Percentiles rank a stretch among this genome's conserved stretches.
These are phyloP conservation scores for Karalla daura DNA, from an alignment of 2,797 vertebrate species.

Conservation along the genomic window DNA sequence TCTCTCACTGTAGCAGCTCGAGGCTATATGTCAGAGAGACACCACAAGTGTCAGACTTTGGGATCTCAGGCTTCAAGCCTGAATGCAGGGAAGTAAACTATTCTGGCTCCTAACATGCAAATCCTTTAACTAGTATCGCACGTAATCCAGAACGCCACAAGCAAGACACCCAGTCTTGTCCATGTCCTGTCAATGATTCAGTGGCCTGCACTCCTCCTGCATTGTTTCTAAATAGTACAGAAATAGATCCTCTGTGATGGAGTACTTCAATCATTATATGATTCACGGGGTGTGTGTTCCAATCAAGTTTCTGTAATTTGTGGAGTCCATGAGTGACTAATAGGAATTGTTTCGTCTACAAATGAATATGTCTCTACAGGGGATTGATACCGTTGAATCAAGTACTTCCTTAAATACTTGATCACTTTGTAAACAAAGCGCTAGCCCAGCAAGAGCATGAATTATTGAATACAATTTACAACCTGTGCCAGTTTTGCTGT, in stretches of 20 bases:
- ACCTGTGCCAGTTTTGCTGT: background rate
- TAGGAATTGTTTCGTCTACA: background rate
- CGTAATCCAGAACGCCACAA: slow-evolving; percentile 21
- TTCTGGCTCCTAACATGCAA: slow-evolving; percentile 11
- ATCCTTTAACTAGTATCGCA: slow-evolving; percentile 23
- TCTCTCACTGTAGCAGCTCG: background rate
- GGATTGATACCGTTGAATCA: background rate
- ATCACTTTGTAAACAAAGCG: background rate
- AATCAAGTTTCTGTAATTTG: background rate
- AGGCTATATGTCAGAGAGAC: slow-evolving; percentile 14
- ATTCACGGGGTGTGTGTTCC: slow-evolving; percentile 10
- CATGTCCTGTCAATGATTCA: slow-evolving; percentile 10
- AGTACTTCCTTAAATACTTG: background rate
- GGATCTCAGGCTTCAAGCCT: slow-evolving; percentile 16
- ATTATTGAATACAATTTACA: background rate
- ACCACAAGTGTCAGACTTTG: background rate
- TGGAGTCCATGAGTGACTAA: background rate
- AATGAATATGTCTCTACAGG: background rate
- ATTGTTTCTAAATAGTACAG: slow-evolving; percentile 11
- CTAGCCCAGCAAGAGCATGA: background rate
- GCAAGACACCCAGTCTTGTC: slow-evolving; percentile 9
- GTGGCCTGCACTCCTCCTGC: slow-evolving; percentile 9
- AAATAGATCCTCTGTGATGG: slow-evolving; percentile 19
- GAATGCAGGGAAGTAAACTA: background rate
- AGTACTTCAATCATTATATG: slow-evolving; percentile 6